Conservation (phyloP, 2,113 vertebrate species). For the Ceyx cyanopectus region DNA sequence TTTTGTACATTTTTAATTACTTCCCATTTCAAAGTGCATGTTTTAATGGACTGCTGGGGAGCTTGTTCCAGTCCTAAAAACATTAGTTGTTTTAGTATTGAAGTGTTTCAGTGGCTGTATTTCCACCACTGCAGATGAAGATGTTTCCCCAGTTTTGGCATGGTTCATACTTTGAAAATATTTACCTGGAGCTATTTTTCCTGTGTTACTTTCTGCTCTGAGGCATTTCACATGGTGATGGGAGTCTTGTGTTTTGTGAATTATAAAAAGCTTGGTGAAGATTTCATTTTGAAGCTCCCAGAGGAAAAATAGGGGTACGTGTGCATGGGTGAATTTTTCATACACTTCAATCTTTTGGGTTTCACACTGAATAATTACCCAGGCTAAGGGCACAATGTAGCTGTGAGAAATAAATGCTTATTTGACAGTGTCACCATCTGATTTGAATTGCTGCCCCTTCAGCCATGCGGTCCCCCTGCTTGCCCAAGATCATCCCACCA, state of each 20-base stretch:
- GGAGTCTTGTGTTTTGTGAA: background rate
- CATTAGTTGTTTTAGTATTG: background rate
- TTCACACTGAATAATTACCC: background rate
- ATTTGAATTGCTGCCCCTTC: background rate
- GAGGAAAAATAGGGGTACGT: rapidly evolving
- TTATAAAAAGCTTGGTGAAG: background rate
- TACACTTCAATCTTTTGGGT: background rate
- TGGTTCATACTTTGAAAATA: background rate
- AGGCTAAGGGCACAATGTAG: background rate
- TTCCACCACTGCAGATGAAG: background rate
- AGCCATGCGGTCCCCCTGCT: background rate
- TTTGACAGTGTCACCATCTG: background rate
- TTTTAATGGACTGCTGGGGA: background rate
- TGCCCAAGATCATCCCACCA: background rate
- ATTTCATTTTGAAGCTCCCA: background rate
- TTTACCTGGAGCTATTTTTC: background rate
- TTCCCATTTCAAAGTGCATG: constrained; percentile 27
- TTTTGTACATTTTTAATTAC: constrained; percentile 31
- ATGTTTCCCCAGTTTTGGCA: background rate
- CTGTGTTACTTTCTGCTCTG: background rate
- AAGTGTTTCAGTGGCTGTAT: background rate
- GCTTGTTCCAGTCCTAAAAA: background rate
- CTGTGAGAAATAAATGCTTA: background rate
- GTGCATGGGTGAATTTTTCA: background rate
- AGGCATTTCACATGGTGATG: background rate